Percentiles rank a stretch among this genome's conserved stretches.
phyloP scores from a whole-genome alignment of 2,113 vertebrate genomes.

The Vanacampus margaritifer region DNA sequence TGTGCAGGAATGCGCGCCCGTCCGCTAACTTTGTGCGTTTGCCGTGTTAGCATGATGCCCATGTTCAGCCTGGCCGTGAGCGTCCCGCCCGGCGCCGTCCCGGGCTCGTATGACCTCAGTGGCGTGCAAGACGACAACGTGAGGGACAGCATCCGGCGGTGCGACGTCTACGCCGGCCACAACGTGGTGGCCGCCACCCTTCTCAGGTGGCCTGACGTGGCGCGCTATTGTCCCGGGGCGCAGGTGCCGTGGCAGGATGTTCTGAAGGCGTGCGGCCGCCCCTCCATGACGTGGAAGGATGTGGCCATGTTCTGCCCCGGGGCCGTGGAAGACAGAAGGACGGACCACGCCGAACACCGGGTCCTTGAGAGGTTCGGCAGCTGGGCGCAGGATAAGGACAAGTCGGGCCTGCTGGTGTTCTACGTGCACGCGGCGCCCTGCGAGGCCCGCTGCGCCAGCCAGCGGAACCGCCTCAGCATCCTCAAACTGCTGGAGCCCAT shows the following conservation, averaged over 20 bases:
- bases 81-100: neutral
- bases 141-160: neutral
- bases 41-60: neutral
- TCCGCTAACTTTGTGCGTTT: neutral
- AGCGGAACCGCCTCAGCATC: fast-evolving
- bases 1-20: no score
- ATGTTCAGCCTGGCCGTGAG: conserved; percentile 10
- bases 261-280: neutral
- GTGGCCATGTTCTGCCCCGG: neutral
- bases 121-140: neutral
- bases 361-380: neutral
- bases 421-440: conserved; percentile 13
- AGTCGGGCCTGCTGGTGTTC: conserved; percentile 11
- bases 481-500: neutral
- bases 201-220: neutral
- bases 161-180: neutral
- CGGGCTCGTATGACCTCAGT: neutral
- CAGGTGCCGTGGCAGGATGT: neutral
- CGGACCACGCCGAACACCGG: neutral
- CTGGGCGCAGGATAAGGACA: fast-evolving
- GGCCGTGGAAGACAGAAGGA: fast-evolving
- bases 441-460: neutral
- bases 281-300: neutral
- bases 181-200: neutral
- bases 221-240: neutral